Percentiles rank a stretch among this genome's conserved stretches.
phyloP scores from a whole-genome alignment of 2,888 invertebrate genomes.

The Autographa pulchrina region DNA sequence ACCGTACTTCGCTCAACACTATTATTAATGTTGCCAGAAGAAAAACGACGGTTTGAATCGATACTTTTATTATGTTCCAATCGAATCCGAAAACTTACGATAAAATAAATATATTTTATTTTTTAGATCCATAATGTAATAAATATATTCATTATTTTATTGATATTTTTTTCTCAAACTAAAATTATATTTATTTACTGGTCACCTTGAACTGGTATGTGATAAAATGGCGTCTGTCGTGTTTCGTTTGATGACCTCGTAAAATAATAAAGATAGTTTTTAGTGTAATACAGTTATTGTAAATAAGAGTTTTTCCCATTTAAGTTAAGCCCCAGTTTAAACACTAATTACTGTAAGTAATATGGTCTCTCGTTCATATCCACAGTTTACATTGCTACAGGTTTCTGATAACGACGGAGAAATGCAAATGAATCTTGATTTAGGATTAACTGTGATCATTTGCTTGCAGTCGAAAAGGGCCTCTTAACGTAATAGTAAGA shows the following conservation, averaged over 20 bases:
- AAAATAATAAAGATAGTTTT: slow-evolving; percentile 60
- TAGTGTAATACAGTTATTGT: slow-evolving; percentile 44
- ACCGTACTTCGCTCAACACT: slow-evolving; percentile 6
- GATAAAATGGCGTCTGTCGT: slow-evolving; percentile 84
- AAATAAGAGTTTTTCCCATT: slow-evolving; percentile 43
- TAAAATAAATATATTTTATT: too few relatives aligned
- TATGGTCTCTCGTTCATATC: slow-evolving; percentile 54
- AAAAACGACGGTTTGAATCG: neutral
- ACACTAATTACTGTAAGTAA: slow-evolving; percentile 72
- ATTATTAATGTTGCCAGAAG: slow-evolving; percentile 24
- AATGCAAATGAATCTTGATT: slow-evolving; percentile 72
- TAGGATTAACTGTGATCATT: slow-evolving; percentile 77
- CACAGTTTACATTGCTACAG: slow-evolving; percentile 64
- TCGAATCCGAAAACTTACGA: too few relatives aligned
- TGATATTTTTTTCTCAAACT: slow-evolving; percentile 16
- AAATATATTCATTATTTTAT: neutral
- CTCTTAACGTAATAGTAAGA: slow-evolving; percentile 82
- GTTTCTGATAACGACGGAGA: slow-evolving; percentile 78
- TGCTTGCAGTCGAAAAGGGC: slow-evolving; percentile 85
- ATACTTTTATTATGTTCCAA: too few relatives aligned
- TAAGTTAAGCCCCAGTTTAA: slow-evolving; percentile 43
- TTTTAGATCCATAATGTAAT: too few relatives aligned
- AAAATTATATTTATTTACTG: slow-evolving; percentile 26
- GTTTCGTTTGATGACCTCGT: slow-evolving; percentile 74
- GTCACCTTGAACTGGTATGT: slow-evolving; percentile 70